These are phyloP conservation scores for Atta colombica DNA, from an alignment of 1,140 invertebrate genomes.

Conservation along the genomic window DNA sequence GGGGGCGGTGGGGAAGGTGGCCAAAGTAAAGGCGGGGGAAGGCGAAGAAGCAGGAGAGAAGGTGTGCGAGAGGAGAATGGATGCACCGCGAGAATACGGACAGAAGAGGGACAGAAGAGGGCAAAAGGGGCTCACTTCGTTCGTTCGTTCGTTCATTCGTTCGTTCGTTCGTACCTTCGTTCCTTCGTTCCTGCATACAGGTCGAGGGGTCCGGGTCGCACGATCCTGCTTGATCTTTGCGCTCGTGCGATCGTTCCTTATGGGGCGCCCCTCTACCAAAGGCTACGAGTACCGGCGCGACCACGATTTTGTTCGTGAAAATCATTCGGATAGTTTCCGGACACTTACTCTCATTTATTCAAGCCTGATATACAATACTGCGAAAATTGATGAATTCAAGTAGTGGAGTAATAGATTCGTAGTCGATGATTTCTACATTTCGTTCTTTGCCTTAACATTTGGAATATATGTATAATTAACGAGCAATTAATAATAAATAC, in stretches of 20 bases:
- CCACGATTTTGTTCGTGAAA: conserved; percentile 65
- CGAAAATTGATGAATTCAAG: neutral
- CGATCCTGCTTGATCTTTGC: conserved; percentile 86
- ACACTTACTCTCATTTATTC: neutral
- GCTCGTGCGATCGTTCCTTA: conserved; percentile 84
- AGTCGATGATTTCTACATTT: neutral
- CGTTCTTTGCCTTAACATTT: neutral
- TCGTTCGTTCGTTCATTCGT: conserved; percentile 41
- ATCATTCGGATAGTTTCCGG: neutral
- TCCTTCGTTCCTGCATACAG: conserved; percentile 75
- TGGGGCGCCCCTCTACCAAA: conserved; percentile 77
- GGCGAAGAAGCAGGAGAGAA: conserved; percentile 24
- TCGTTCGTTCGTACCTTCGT: conserved; percentile 67
- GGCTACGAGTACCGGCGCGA: conserved; percentile 79
- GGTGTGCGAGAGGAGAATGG: conserved; percentile 29
- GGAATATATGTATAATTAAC: neutral
- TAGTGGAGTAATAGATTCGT: neutral
- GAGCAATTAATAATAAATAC: conserved; percentile 1
- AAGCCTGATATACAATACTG: neutral
- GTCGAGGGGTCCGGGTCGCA: conserved; percentile 86
- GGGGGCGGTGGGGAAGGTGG: conserved; percentile 58
- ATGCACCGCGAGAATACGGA: conserved; percentile 59
- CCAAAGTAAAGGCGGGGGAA: conserved; percentile 51
- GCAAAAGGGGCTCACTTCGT: conserved; percentile 60
- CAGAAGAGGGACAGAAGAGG: conserved; percentile 63